A percentile compares a stretch with the other conserved stretches of the same genome.
phyloP scores from a whole-genome alignment of 92 coral and sea anemone species.

The Siderastrea siderea region DNA sequence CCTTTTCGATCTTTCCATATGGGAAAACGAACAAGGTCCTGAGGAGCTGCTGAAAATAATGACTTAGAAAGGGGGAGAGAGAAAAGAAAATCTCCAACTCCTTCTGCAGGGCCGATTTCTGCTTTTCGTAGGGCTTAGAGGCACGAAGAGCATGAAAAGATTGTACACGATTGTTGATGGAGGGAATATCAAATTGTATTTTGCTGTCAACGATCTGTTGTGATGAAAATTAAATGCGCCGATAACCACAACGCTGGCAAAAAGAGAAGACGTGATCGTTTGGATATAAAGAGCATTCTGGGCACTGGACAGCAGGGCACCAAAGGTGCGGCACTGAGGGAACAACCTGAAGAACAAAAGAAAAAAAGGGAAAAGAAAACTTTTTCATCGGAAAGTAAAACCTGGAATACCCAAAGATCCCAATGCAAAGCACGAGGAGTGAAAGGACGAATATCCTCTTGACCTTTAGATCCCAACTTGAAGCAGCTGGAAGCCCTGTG shows the following conservation, averaged over 20 bases:
- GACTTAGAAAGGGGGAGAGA: no score
- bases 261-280: slow-evolving; percentile 25
- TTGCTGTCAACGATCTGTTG: not conserved
- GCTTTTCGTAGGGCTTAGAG: no score
- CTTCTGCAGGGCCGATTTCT: no score
- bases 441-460: not conserved
- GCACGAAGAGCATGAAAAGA: not conserved
- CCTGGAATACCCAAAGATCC: no score
- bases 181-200: not conserved
- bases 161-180: not conserved
- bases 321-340: not conserved
- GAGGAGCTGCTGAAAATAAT: slow-evolving; percentile 14
- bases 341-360: not conserved
- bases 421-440: not conserved
- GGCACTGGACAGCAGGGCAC: not conserved
- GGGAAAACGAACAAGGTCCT: slow-evolving; percentile 24
- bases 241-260: slow-evolving; percentile 1
- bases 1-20: slow-evolving; percentile 38
- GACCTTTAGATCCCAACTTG: slow-evolving; percentile 26
- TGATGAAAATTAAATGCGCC: not conserved
- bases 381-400: no score
- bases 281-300: not conserved
- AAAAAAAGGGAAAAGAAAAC: no score
- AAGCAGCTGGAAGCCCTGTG: slow-evolving; percentile 11
- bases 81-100: no score